Conservation (phyloP, 2,888 invertebrate species). For the Drosophila silvestris region DNA sequence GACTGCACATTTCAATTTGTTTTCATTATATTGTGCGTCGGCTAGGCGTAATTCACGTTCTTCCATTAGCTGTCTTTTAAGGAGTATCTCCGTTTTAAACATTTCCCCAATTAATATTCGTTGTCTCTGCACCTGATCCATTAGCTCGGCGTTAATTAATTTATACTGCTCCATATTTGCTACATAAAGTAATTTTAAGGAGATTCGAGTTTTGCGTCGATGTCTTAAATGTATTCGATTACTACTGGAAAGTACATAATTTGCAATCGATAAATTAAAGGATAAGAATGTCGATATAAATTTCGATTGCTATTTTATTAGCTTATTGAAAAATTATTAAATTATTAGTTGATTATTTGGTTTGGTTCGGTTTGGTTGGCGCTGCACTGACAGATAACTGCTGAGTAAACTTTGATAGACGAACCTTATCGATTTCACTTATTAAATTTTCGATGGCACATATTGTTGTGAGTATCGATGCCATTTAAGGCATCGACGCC, state of each 20-base stretch:
- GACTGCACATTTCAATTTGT: conserved; percentile 40
- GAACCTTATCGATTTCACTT: background rate
- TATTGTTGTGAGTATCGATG: conserved; percentile 14
- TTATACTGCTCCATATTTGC: conserved; percentile 16
- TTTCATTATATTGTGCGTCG: conserved; percentile 27
- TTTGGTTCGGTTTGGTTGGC: background rate
- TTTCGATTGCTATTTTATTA: background rate
- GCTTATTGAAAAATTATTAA: background rate
- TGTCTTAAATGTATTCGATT: background rate
- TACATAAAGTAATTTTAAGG: background rate
- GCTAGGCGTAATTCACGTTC: conserved; percentile 36
- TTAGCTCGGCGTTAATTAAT: conserved; percentile 27
- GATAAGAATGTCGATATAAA: background rate
- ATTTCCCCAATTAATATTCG: conserved; percentile 23
- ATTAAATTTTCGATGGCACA: background rate
- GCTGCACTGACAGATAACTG: background rate
- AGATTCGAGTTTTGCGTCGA: background rate
- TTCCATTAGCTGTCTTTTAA: conserved; percentile 36
- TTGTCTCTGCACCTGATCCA: conserved; percentile 43
- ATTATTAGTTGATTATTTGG: background rate
- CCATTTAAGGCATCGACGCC: conserved; percentile 30
- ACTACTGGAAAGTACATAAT: background rate
- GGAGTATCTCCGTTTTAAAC: conserved; percentile 12
- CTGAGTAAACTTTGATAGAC: background rate
- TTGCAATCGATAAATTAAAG: background rate